Evolutionary conservation across 2,888 invertebrate species (phyloP), one percentile per base, ranked within the genome.

Genomic region (Dolichomitus sp.): DNA sequence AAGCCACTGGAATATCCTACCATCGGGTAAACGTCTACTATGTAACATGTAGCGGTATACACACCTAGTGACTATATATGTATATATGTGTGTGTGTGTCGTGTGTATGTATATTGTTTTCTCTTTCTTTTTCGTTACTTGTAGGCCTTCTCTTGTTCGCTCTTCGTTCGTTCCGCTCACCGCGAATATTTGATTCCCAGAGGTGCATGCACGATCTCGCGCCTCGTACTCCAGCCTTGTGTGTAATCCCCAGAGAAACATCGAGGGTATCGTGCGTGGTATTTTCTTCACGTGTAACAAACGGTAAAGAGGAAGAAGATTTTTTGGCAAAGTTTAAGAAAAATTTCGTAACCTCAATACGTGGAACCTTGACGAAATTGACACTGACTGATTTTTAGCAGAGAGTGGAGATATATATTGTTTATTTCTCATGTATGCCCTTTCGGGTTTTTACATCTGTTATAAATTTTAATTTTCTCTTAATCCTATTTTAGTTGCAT

Each of bases 1-100:
- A 86, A 89, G 87, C 89, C 57, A 83, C 88, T 86, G 89, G 91
- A 91, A 92, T 91, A 91, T 90, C 90, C 85, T 84, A 80, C 81
- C 80, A 72, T 74, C 79, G 82, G 84, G 83, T 81, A 70, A 81
- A 80, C 69, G 70, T 54, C 76, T 54, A 33, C 73, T 61, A 23
- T 54, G 33, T 57, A 57, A 42, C 45, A 14, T 74, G 65, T 30
- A 27, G 27, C 30, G 12, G 27, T 69, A 42, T 70, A 54, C 50
- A 37, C 30, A 45, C 9, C 42, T 27, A 27, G 37, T 61, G 37
- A 17, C 4, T 17, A 3, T 37, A 11, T 37, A 9, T 40, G 17
- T 2, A 11, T 61, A 37, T 19, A 14, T 61, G n/a, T 57, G 3
- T 30, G n/a, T 12, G 54, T 27, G 52, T 23, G 4, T 33, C n/a